These are phyloP conservation scores for Diorhabda elongata DNA, from an alignment of 1,140 invertebrate species.

Conservation along the genomic window DNA sequence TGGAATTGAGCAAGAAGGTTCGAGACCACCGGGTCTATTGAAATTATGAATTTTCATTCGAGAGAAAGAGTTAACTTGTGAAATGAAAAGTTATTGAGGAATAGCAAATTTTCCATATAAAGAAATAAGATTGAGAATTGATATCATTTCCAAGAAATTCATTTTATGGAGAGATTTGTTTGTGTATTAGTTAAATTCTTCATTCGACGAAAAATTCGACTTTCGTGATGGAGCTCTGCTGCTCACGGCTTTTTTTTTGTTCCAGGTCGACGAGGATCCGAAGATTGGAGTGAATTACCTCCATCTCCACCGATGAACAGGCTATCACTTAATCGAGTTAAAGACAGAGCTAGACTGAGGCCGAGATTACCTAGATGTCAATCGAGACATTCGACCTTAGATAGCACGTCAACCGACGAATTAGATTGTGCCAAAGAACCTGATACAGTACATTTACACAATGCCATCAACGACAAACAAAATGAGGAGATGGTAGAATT, in stretches of 20 bases:
- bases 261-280: constrained; percentile 53
- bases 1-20: no score
- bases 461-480: constrained; percentile 53
- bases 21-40: no score
- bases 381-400: constrained; percentile 62
- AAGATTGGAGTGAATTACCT: constrained; percentile 66
- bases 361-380: constrained; percentile 61
- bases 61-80: no score
- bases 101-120: no score
- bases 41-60: no score
- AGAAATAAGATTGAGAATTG: no score
- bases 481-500: constrained; percentile 66
- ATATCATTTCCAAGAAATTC: no score
- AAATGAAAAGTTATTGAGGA: no score
- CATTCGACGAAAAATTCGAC: no score
- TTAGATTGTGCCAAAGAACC: constrained; percentile 47
- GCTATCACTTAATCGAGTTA: constrained; percentile 70
- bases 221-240: no score
- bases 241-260: not conserved
- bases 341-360: constrained; percentile 66
- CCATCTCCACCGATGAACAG: constrained; percentile 66
- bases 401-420: constrained; percentile 61
- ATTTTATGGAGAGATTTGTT: no score
- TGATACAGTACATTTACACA: constrained; percentile 27
- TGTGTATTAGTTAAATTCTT: no score